Base-by-base conservation (phyloP, 2,888 invertebrate species). In the Helobdella robusta region DNA sequence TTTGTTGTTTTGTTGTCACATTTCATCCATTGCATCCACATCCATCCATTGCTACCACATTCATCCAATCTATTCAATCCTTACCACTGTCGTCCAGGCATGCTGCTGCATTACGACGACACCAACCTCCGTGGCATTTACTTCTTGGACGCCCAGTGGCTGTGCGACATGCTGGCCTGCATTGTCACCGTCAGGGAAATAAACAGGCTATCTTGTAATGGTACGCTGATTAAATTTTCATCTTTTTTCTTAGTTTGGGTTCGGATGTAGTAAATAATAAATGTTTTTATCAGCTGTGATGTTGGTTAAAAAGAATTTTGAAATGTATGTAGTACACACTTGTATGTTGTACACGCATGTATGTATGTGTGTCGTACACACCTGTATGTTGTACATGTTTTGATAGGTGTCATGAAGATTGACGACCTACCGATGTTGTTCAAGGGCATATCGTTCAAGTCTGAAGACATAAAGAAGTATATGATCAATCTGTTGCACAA, bases 91-190 rank as follows among this genome's bases (percentile, higher is more conserved):
- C 23, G 32, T 6, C 8, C 68, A 88, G 88, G 91, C 40, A 91
- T 97, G 1, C 82, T 97, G 8, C 83, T 95, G 1, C 78, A 79
- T 67, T 79, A 77, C 70, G 77, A 78, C 61, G 79, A 79, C 65
- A 71, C 73, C 2, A 71, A 73, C 28, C 72, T 79, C 36, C 73
- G 72, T 75, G 94, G 97, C 80, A 83, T 94, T 60, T 95, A 94
- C 80, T 98, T 98, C 80, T 81, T 98, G 54, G 90, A 94, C 79
- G 95, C 97, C 0, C 97, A 98, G 78, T 98, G 97, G 97, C 83
- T 98, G 50, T 97, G 95, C 80, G 97, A 98, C 78, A 89, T 95
- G 84, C 79, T 98, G 46, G 94, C 97, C 0, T 92, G 92, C 78
- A 93, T 97, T 0, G 91, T 97, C 40, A 93, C 95, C 0, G 91